Conservation (phyloP, 1,140 invertebrate genomes). For the Ephestia elutella region DNA sequence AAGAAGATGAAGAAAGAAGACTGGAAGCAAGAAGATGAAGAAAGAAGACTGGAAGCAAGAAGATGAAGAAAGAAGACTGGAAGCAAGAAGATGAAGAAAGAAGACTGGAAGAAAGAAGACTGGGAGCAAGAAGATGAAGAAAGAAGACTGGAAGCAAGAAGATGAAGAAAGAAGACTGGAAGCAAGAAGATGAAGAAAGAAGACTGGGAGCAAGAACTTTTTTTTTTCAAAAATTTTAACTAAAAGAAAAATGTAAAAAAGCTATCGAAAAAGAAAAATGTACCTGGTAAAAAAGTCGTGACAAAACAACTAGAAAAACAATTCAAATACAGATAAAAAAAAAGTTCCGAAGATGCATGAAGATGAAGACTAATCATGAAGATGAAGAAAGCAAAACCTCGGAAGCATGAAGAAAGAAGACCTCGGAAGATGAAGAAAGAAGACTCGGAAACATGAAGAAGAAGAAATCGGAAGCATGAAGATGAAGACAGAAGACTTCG, state of each 20-base stretch:
- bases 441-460: not conserved
- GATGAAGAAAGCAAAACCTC: conserved; percentile 10
- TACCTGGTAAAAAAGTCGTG: too few relatives aligned
- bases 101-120: conserved; percentile 4
- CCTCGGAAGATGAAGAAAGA: conserved; percentile 4
- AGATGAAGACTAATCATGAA: not conserved
- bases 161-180: conserved; percentile 8
- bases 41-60: too few relatives aligned
- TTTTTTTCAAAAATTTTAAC: too few relatives aligned
- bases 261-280: too few relatives aligned
- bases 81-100: conserved; percentile 8
- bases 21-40: too few relatives aligned
- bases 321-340: too few relatives aligned
- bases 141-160: conserved; percentile 5
- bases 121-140: not conserved
- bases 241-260: too few relatives aligned
- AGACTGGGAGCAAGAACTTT: not conserved
- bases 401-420: not conserved
- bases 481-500: not conserved
- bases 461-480: conserved; percentile 5
- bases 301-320: too few relatives aligned
- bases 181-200: not conserved
- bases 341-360: too few relatives aligned
- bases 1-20: too few relatives aligned
- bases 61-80: not conserved